A percentile compares a stretch with the other conserved stretches of the same genome.
Evolutionary conservation across 2,888 invertebrate genomes (phyloP).

Genomic region (Troides oblongomaculatus): DNA sequence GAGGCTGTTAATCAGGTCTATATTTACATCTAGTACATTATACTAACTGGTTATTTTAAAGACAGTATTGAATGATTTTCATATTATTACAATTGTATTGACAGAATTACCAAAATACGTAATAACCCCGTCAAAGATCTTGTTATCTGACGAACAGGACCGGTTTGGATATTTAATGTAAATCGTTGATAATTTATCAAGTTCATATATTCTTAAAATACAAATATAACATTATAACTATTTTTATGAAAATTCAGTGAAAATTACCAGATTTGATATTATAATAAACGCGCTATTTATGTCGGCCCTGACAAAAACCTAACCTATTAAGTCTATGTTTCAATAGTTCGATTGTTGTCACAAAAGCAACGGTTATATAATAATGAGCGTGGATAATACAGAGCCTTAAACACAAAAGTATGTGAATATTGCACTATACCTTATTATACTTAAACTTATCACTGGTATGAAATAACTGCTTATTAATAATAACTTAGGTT

Average conservation of each 20-base stretch:
- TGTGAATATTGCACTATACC: background rate
- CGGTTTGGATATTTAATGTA: background rate
- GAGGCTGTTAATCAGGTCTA: too few relatives aligned
- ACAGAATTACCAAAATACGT: too few relatives aligned
- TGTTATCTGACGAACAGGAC: background rate
- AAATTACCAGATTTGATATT: background rate
- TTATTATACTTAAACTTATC: constrained; percentile 5
- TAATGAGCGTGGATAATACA: background rate
- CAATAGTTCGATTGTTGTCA: background rate
- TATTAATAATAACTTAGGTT: constrained; percentile 1
- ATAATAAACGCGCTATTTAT: background rate
- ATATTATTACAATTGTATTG: too few relatives aligned
- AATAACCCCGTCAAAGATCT: background rate
- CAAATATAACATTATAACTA: background rate
- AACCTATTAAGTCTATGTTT: background rate
- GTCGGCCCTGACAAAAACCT: background rate
- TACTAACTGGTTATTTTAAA: too few relatives aligned
- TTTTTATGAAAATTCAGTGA: background rate
- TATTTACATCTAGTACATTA: too few relatives aligned
- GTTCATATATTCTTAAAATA: background rate
- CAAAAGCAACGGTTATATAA: background rate
- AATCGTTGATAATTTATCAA: background rate
- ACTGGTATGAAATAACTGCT: constrained; percentile 11
- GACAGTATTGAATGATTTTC: too few relatives aligned
- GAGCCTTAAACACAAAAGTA: background rate